Evolutionary conservation across 1,140 invertebrate genomes (phyloP).

Genomic region (Solenopsis fugax): DNA sequence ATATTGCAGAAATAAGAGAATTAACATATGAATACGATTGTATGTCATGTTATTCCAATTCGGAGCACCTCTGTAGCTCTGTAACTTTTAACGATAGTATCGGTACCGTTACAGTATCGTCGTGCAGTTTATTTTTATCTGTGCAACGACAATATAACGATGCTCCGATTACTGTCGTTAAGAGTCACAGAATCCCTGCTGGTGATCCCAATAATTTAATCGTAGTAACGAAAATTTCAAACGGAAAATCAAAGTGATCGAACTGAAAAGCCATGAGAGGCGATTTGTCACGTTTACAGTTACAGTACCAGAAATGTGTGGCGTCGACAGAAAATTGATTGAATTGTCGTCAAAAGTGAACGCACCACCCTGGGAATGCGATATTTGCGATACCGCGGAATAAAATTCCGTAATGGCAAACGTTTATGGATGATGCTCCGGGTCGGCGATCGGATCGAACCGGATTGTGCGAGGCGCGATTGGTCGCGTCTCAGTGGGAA

Average conservation of each 20-base stretch:
- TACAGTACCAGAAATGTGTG: too few relatives aligned
- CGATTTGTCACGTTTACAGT: background rate
- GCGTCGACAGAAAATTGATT: background rate
- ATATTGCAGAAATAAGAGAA: too few relatives aligned
- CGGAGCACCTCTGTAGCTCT: background rate
- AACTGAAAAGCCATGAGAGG: background rate
- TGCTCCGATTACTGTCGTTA: too few relatives aligned
- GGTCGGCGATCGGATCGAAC: constrained; percentile 32
- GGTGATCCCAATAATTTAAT: background rate
- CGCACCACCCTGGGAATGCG: background rate
- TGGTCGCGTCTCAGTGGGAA: background rate
- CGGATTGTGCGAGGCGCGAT: constrained; percentile 20
- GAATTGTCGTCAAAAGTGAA: background rate
- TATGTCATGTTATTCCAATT: background rate
- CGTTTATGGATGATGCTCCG: background rate
- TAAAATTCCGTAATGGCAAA: background rate
- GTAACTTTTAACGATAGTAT: too few relatives aligned
- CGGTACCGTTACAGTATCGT: too few relatives aligned
- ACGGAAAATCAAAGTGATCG: background rate
- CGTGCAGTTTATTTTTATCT: too few relatives aligned
- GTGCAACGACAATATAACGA: too few relatives aligned
- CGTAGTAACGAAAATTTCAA: background rate
- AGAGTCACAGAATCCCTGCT: too few relatives aligned
- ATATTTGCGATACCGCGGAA: background rate
- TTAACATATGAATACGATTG: too few relatives aligned